Base-by-base conservation (phyloP, 53 echinoderm and acorn worm species). In the Mesocentrotus franciscanus region DNA sequence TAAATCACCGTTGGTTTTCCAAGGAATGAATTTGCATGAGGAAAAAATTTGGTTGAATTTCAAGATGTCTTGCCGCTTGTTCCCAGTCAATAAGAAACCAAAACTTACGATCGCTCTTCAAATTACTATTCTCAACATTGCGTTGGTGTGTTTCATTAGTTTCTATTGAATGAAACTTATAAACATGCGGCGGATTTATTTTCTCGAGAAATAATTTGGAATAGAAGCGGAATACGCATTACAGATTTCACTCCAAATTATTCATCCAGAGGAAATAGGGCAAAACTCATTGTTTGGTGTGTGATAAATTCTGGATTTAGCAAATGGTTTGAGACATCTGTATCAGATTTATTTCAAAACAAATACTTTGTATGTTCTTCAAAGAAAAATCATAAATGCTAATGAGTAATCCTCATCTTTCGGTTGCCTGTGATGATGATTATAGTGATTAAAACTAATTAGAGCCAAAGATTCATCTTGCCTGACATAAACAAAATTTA, bases 61-160 rank as follows among this genome's bases (percentile, higher is more conserved):
- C 87, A 93, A 83, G 29, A 93, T 93, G 93, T 60, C 93, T 29
- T 93, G 93, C 15, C 83, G 83, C 4, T 79, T 61, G 24, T 93
- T 78, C 32, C 78, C 83, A 32, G 78, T 26, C 7, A 79, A 58
- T 17, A 78, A 61, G 32, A 81, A 27, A 61, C 93, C 93, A 8
- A 93, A 93, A 83, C 61, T 93, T 78, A 93, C 49, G 4, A 83
- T 93, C 81, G 93, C 93, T 35, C 35, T 93, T 56, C 57, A 93
- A 81, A 93, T 93, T 33, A 79, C 93, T 20, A 29, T 93, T 35
- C 61, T 93, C 60, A 61, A 93, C 83, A 17, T 93, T 4, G 59
- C 58, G 78, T 36, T 93, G 76, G 93, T 93, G 33, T 93, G 93
- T 64, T 93, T 34, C 60, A 93, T 93, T 15, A 81, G 83, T 30